Evolutionary conservation across 2,797 vertebrate genomes (phyloP), one percentile per base, ranked within the genome.

Genomic region (Sciaenops ocellatus): DNA sequence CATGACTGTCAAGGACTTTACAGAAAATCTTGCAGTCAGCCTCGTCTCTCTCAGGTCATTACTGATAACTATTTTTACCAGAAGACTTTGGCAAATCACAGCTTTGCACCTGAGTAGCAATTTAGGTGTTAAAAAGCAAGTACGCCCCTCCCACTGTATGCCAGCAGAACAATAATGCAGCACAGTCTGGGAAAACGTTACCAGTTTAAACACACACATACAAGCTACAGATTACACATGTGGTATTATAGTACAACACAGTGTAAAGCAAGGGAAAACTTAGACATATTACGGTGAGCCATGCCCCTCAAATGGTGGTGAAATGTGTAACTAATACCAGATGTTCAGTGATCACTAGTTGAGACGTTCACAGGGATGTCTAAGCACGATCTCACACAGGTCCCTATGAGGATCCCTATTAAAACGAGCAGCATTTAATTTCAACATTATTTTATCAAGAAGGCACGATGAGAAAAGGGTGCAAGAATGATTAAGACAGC

Each of bases 291-390:
- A 80, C 52, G 88, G 87, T 92, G 89, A 93, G 90, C 87, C 91
- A 93, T 87, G 90, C 76, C 86, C 84, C 80, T 89, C 67, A 76
- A 80, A 92, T 91, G 90, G 80, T 84, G 77, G 83, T 91, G 87
- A 88, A 79, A 91, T 85, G 87, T 89, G 83, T n/a, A 76, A 79
- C 78, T 60, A 60, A 79, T 69, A 83, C 41, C 66, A 79, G 72
- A 85, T 82, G 82, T 69, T 59, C 60, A 88, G 67, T 78, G 66
- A 75, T 69, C 66, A 78, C 51, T 60, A 67, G 44, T 52, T 67
- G 62, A 65, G 44, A 71, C n/a, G 67, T 38, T 38, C 34, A 17
- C 42, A 66, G 7, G 15, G 15, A 17, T 55, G 47, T 38, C 50
- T 34, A 28, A 17, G 48, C 62, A 72, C 24, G 20, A 54, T 13